Evolutionary conservation across 2,113 vertebrate genomes (phyloP).

Genomic region (Hoplias malabaricus): DNA sequence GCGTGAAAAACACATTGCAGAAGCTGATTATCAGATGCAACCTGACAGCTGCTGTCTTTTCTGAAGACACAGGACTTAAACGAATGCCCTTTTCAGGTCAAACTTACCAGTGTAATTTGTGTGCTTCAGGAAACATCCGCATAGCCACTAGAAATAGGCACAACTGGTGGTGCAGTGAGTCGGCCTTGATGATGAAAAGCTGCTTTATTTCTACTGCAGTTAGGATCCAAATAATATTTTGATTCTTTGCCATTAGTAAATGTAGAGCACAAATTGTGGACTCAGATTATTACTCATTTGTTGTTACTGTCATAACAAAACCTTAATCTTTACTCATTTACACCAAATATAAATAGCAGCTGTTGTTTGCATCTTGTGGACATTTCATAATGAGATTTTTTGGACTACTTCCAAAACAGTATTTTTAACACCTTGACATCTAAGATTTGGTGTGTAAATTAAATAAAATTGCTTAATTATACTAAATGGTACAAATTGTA

Average conservation of each 20-base stretch:
- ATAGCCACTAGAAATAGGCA: neutral
- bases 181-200: neutral
- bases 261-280: neutral
- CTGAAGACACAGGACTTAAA: conserved; percentile 43
- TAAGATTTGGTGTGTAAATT: too few relatives aligned
- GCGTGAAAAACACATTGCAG: conserved; percentile 52
- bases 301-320: neutral
- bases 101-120: conserved; percentile 40
- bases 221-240: neutral
- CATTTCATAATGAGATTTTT: too few relatives aligned
- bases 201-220: neutral
- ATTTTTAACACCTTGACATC: too few relatives aligned
- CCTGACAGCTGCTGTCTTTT: conserved; percentile 51
- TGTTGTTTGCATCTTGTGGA: too few relatives aligned
- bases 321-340: neutral
- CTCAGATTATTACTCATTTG: neutral
- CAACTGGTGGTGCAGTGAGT: neutral
- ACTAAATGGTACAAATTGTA: too few relatives aligned
- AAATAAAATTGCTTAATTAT: too few relatives aligned
- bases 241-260: neutral
- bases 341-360: neutral
- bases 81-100: conserved; percentile 55
- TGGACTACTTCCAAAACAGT: too few relatives aligned
- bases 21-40: conserved; percentile 46
- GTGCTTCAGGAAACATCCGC: neutral